A percentile compares a stretch with the other conserved stretches of the same genome.
These are phyloP conservation scores for Subacronicta megacephala DNA, from an alignment of 2,888 invertebrate species.

Conservation along the genomic window DNA sequence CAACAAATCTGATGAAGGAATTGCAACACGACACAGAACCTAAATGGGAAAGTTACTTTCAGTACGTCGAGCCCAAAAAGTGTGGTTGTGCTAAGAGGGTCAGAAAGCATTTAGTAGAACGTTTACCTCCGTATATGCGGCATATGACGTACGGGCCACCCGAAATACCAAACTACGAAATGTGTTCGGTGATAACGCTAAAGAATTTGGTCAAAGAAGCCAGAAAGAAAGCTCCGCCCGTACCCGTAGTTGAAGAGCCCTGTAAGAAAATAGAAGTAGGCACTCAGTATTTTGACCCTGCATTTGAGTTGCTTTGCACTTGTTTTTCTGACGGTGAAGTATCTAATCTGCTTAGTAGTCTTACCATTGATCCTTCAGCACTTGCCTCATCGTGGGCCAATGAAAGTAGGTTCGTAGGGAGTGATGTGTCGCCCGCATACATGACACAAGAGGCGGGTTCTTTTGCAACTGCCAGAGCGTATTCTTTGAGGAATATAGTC, in stretches of 20 bases:
- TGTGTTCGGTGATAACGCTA: constrained; percentile 67
- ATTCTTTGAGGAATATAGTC: constrained; percentile 67
- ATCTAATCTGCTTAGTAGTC: constrained; percentile 57
- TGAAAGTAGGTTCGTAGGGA: not conserved
- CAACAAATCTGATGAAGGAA: constrained; percentile 72
- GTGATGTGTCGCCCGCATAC: not conserved
- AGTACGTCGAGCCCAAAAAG: constrained; percentile 67
- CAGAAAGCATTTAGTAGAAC: constrained; percentile 76
- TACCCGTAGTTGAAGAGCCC: constrained; percentile 41
- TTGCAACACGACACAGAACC: constrained; percentile 76
- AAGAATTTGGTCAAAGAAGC: constrained; percentile 70
- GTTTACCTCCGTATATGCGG: constrained; percentile 81
- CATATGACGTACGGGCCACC: constrained; percentile 69
- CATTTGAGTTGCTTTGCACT: constrained; percentile 72
- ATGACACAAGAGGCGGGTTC: constrained; percentile 32
- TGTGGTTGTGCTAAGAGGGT: constrained; percentile 73
- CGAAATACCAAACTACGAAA: constrained; percentile 74
- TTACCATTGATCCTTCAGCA: constrained; percentile 43
- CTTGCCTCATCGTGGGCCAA: constrained; percentile 19
- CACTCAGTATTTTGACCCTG: constrained; percentile 73
- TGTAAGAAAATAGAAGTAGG: constrained; percentile 66
- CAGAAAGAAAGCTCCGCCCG: constrained; percentile 14
- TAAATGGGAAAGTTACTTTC: constrained; percentile 76
- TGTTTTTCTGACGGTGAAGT: constrained; percentile 75
- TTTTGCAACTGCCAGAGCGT: constrained; percentile 69